These are phyloP conservation scores for Tinamus guttatus DNA, from an alignment of 2,113 vertebrate species.

Conservation along the genomic window DNA sequence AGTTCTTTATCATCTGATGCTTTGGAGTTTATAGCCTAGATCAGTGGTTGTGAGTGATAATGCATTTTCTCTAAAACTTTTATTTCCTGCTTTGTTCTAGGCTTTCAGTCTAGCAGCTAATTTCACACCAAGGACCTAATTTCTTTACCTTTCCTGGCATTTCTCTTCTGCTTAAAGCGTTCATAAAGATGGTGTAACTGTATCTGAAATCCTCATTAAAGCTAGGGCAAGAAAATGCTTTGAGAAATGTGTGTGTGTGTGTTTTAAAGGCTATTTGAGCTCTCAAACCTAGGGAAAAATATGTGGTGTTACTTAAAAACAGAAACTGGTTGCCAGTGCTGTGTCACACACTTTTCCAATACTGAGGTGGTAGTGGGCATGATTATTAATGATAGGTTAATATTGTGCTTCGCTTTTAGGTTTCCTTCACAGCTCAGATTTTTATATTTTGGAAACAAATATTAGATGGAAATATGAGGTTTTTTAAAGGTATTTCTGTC, in stretches of 20 bases:
- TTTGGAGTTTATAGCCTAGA: not conserved
- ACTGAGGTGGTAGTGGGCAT: not conserved
- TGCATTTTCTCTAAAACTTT: slow-evolving; percentile 29
- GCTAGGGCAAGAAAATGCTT: not conserved
- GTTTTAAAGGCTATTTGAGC: not conserved
- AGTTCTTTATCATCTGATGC: not conserved
- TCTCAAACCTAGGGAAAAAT: not conserved
- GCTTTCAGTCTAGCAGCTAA: not conserved
- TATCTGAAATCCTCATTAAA: slow-evolving; percentile 38
- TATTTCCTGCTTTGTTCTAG: not conserved
- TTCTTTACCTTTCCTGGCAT: slow-evolving; percentile 35
- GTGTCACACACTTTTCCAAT: not conserved
- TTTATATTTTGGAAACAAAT: not conserved
- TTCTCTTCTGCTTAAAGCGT: slow-evolving; percentile 3
- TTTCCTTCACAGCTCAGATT: not conserved
- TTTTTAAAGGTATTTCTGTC: not conserved
- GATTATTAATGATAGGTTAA: not conserved
- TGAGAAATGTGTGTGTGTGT: not conserved
- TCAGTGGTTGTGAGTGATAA: not conserved
- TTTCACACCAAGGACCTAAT: slow-evolving; percentile 35
- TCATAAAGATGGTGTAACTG: not conserved
- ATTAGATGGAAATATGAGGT: not conserved
- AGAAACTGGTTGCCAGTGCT: not conserved
- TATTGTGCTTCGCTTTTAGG: not conserved
- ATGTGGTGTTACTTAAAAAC: not conserved